phyloP scores from a whole-genome alignment of 2,797 vertebrate species.

The Meriones psammophilus region DNA sequence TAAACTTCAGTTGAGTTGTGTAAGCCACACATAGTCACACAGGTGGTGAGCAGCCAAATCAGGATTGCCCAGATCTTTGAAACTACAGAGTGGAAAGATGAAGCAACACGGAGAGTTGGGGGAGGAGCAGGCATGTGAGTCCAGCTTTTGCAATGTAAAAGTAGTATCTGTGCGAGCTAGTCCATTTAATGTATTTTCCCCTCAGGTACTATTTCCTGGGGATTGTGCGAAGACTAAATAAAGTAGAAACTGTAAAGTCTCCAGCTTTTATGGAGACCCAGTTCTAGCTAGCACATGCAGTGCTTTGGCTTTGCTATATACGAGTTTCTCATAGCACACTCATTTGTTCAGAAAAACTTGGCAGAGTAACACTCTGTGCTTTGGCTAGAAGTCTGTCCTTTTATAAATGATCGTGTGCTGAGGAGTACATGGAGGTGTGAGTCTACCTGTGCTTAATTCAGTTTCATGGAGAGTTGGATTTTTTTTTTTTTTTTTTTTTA shows the following conservation, averaged over 20 bases:
- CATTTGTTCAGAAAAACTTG: not conserved
- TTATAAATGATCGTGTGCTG: not conserved
- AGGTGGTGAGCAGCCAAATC: not conserved
- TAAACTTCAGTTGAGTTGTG: conserved; percentile 1
- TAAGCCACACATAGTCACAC: not conserved
- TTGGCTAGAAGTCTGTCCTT: not conserved
- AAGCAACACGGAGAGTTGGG: not conserved
- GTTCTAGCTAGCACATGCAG: not conserved
- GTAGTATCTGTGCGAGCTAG: not conserved
- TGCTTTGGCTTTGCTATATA: not conserved
- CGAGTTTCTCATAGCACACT: not conserved
- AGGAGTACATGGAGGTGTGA: not conserved
- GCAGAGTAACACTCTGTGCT: not conserved
- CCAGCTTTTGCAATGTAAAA: conserved; percentile 9
- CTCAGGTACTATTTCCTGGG: not conserved
- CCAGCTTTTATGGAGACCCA: not conserved
- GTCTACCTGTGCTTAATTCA: not conserved
- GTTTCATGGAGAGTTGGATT: not conserved
- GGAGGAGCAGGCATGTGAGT: not conserved
- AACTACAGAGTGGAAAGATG: not conserved
- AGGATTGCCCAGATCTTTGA: not conserved
- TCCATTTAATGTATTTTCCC: not conserved
- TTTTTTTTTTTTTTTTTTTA: not conserved
- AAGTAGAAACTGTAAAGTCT: not conserved
- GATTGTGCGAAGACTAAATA: not conserved